These are phyloP conservation scores for Lasioglossum baleicum DNA, from an alignment of 1,140 invertebrate species.

Conservation along the genomic window DNA sequence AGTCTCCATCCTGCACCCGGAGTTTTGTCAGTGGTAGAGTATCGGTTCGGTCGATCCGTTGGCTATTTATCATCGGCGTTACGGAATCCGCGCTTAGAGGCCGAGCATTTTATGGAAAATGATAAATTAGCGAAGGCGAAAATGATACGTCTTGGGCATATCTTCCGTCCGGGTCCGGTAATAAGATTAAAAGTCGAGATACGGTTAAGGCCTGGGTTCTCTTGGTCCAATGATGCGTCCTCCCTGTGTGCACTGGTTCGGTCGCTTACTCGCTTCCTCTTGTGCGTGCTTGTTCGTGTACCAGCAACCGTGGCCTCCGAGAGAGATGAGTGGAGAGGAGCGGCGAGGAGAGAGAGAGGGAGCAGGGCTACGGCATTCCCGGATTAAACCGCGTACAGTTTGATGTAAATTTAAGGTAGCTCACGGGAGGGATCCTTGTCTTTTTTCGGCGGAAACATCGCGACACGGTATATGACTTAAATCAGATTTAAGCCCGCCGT, in stretches of 20 bases:
- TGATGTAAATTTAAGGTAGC: conserved; percentile 77
- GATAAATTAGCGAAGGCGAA: conserved; percentile 70
- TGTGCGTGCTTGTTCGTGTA: conserved; percentile 13
- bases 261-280: background rate
- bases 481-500: conserved; percentile 71
- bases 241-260: conserved; percentile 24
- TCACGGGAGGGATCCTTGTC: conserved; percentile 67
- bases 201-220: conserved; percentile 52
- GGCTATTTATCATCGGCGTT: conserved; percentile 61
- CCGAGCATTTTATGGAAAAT: conserved; percentile 60
- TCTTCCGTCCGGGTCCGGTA: conserved; percentile 64
- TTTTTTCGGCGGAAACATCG: conserved; percentile 70
- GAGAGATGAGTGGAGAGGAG: background rate
- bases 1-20: background rate
- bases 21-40: conserved; percentile 12
- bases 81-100: conserved; percentile 53
- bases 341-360: background rate
- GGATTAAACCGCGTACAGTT: conserved; percentile 73
- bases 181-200: conserved; percentile 75
- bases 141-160: conserved; percentile 71
- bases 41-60: conserved; percentile 25
- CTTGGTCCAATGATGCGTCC: conserved; percentile 39
- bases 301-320: conserved; percentile 20
- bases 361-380: conserved; percentile 53
- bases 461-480: conserved; percentile 75